These are phyloP conservation scores for Parthenolecanium corni DNA, from an alignment of 2,888 invertebrate species.

Conservation along the genomic window DNA sequence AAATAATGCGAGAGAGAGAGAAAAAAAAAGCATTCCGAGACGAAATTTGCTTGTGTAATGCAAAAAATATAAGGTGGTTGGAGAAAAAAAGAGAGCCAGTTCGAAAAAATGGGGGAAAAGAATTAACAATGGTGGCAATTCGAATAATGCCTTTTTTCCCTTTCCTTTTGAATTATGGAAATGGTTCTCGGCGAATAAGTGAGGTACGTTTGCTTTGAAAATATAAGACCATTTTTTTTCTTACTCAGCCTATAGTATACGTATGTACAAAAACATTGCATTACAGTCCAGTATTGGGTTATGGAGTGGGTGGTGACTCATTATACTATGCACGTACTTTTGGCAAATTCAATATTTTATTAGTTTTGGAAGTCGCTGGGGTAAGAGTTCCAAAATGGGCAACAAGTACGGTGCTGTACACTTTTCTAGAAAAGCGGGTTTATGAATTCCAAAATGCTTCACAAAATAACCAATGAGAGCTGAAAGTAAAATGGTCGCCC, in stretches of 20 bases:
- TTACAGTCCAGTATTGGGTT: no score
- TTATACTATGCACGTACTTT: constrained; percentile 15
- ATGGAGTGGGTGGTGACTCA: neutral
- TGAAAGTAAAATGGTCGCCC: no score
- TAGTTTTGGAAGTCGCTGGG: neutral
- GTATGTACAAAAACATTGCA: no score
- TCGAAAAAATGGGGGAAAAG: neutral
- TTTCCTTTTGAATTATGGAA: constrained; percentile 6
- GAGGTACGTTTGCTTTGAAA: neutral
- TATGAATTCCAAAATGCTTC: no score
- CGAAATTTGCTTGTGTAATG: constrained; percentile 15
- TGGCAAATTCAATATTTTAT: constrained; percentile 14
- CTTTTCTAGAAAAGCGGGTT: no score
- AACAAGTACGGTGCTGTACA: no score
- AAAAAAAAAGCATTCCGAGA: neutral
- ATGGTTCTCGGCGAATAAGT: neutral
- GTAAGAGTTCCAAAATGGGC: neutral
- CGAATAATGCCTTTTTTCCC: constrained; percentile 2
- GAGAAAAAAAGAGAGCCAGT: neutral
- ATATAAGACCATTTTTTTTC: neutral
- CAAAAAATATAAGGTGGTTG: constrained; percentile 13
- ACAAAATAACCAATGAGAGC: no score
- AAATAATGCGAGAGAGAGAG: constrained; percentile 1
- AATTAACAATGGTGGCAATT: constrained; percentile 16
- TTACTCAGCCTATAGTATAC: no score